Percentiles rank a stretch among this genome's conserved stretches.
phyloP scores from a whole-genome alignment of 35 echinoderm and acorn worm genomes.

The Diadema setosum region DNA sequence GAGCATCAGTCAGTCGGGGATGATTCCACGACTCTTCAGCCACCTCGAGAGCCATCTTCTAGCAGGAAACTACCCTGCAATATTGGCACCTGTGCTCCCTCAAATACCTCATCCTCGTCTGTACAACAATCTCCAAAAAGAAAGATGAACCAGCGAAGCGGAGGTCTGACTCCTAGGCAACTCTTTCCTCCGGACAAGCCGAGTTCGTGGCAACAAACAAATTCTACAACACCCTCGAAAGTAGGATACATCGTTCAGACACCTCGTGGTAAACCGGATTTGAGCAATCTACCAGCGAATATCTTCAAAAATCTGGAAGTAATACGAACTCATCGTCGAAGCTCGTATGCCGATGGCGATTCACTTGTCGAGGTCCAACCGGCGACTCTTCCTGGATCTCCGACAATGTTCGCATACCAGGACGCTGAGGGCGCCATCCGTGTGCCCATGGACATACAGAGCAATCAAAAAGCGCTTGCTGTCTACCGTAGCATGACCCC shows the following conservation, averaged over 20 bases:
- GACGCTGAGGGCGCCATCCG: not conserved
- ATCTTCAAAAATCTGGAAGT: not conserved
- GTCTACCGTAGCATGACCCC: not conserved
- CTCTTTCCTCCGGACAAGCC: not conserved
- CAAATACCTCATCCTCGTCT: not conserved
- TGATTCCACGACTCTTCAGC: too few relatives aligned
- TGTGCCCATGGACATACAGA: not conserved
- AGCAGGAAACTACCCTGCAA: too few relatives aligned
- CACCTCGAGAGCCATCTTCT: too few relatives aligned
- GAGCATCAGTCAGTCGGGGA: too few relatives aligned
- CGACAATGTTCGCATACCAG: not conserved
- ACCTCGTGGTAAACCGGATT: too few relatives aligned
- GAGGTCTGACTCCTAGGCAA: not conserved
- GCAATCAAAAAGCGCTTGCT: not conserved
- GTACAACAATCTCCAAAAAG: not conserved
- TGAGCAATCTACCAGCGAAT: not conserved
- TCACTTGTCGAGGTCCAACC: conserved; percentile 6
- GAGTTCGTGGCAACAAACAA: not conserved
- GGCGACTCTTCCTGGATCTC: not conserved
- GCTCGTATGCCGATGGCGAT: not conserved
- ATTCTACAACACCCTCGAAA: not conserved
- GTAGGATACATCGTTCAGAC: too few relatives aligned
- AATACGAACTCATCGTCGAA: not conserved
- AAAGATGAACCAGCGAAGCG: not conserved
- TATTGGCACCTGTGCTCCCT: too few relatives aligned